These are phyloP conservation scores for Tokudaia muenninki DNA, from an alignment of 2,797 vertebrate genomes.

Conservation along the genomic window DNA sequence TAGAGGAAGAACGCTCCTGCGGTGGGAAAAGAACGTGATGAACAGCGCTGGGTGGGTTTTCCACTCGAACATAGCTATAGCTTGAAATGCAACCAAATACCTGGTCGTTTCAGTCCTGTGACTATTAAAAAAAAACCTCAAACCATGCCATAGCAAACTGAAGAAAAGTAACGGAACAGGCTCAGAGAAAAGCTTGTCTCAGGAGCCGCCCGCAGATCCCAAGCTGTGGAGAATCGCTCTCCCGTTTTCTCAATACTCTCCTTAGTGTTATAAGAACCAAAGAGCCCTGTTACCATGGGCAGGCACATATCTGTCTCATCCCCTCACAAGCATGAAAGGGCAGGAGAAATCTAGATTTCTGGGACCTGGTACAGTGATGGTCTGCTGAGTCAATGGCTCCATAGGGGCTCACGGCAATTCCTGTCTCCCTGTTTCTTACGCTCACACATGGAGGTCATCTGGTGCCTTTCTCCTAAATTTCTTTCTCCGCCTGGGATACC, in stretches of 20 bases:
- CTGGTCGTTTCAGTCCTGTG: not conserved
- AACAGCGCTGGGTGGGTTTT: not conserved
- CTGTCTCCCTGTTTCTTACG: not conserved
- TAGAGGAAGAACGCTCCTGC: slow-evolving; percentile 98
- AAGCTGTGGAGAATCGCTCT: not conserved
- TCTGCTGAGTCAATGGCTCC: not conserved
- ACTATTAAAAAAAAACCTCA: not conserved
- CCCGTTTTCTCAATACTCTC: not conserved
- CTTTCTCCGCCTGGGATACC: not conserved
- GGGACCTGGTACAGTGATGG: not conserved
- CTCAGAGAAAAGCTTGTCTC: not conserved
- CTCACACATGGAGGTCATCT: not conserved
- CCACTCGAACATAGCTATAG: not conserved
- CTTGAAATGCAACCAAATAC: not conserved
- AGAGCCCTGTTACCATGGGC: not conserved
- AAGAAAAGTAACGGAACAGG: not conserved
- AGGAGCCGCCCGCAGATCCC: not conserved
- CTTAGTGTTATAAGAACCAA: not conserved
- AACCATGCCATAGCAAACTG: not conserved
- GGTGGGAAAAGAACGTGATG: slow-evolving; percentile 55
- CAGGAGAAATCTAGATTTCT: not conserved
- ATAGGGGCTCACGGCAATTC: not conserved
- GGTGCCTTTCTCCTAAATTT: not conserved
- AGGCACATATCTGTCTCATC: not conserved
- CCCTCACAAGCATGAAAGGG: not conserved